Base-by-base conservation (phyloP, 2,113 vertebrate genomes). In the Sinocyclocheilus rhinocerous region DNA sequence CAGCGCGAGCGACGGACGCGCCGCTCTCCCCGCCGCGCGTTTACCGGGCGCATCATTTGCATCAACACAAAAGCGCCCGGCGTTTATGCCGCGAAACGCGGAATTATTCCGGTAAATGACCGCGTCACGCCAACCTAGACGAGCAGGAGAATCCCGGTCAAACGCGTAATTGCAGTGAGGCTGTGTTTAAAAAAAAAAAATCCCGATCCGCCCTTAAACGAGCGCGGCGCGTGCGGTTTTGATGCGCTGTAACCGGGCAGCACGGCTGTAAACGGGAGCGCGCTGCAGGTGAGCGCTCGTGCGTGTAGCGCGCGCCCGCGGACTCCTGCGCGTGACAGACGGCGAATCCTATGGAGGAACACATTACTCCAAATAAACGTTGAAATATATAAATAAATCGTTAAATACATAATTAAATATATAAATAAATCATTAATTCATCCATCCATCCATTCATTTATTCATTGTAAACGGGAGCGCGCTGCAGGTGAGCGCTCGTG, bases 181-280 rank as follows among this genome's bases (percentile, higher is more conserved):
- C 33, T 0, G 33, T 3, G 50, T 6, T n/a, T 10, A 10, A 45
- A 7, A 42, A 0, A 18, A 20, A 20, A 29, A 82, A 67, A 36
- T 7, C 69, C 12, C 50, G 82, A 73, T 73, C 69, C 82, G 50
- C 82, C 82, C 69, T 24, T 15, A 6, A 45, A 45, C 84, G 22
- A 10, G 16, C 22, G 20, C 63, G 20, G 76, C 72, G 88, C 63
- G 85, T 81, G 85, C 87, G 63, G 63, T 0, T 22, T 42, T 42
- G 63, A 77, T 18, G 86, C 83, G 29, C 55, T 78, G 65, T 84
- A 65, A 78, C 88, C 85, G 86, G 88, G 82, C 80, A 89, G 88
- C 88, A 83, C 87, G 88, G 83, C 83, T 75, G 75, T 76, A 76
- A 48, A 57, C 65, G 88, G 16, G 84, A 76, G 24, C 88, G 86